Evolutionary conservation across 2,888 invertebrate genomes (phyloP).

Genomic region (Scelioninae gen. 1): DNA sequence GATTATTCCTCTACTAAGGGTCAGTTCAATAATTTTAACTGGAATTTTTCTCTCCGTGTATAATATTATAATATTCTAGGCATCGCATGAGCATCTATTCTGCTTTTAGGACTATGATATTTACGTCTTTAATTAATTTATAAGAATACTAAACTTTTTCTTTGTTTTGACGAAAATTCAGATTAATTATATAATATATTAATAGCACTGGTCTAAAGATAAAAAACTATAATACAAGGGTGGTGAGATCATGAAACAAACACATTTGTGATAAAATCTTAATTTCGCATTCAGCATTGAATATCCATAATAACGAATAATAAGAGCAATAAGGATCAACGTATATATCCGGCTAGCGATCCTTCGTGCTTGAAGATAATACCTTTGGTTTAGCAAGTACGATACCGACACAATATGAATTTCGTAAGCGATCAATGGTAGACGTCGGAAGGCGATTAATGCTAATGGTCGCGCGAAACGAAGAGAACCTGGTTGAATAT

Average conservation of each 20-base stretch:
- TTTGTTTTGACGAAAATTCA: too few species aligned
- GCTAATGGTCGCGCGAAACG: conserved; percentile 76
- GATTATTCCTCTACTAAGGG: too few species aligned
- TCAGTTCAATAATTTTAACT: too few species aligned
- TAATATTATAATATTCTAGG: too few species aligned
- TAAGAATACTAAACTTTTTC: too few species aligned
- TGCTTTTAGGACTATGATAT: too few species aligned
- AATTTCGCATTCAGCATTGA: conserved; percentile 69
- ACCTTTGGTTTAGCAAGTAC: conserved; percentile 74
- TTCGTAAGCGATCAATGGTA: conserved; percentile 77
- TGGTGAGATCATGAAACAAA: conserved; percentile 63
- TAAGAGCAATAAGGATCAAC: conserved; percentile 73
- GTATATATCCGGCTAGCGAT: conserved; percentile 72
- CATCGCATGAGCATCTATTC: too few species aligned
- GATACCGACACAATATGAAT: conserved; percentile 77
- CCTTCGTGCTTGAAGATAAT: conserved; percentile 77
- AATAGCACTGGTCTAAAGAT: conserved; percentile 38
- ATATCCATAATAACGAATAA: conserved; percentile 72
- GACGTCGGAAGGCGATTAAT: conserved; percentile 80
- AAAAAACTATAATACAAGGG: conserved; percentile 49
- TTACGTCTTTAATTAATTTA: too few species aligned
- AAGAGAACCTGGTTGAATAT: conserved; percentile 78
- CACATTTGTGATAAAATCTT: conserved; percentile 73
- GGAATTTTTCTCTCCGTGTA: too few species aligned
- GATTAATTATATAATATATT: conserved; percentile 67